Evolutionary conservation across 2,888 invertebrate species (phyloP), one percentile per base, ranked within the genome.

Genomic region (Masnerella sp.): DNA sequence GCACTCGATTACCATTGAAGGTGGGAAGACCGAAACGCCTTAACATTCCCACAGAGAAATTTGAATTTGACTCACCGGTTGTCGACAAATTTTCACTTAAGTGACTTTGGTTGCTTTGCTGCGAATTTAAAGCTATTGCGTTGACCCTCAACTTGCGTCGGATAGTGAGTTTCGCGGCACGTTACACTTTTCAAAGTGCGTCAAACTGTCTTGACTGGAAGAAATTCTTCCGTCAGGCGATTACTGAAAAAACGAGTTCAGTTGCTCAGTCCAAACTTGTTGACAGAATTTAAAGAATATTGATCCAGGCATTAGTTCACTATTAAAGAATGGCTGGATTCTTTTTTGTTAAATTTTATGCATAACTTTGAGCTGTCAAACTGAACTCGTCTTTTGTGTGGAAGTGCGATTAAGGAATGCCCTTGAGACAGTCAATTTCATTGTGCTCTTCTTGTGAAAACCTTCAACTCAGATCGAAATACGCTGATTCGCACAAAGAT

Each of bases 1-100:
- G 34, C 36, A 20, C 8, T 51, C 51, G 22, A 36, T 34, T n/a
- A 1, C 51, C 51, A 20, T 34, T 8, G 8, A 51, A 51, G 18
- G 5, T 14, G 8, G 51, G 51, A 1, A 22, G 34, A 17, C 36
- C 51, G 1, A 52, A 5, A 9, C 25, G n/a, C 15, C n/a, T 22
- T 4, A 52, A 15, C 15, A 22, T 9, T 2, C 38, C 18, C 15
- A 38, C 52, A 38, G 52, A 38, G 15, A 20, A 51, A 8, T 34
- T 15, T 12, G 34, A 22, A 22, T 12, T 2, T 4, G 36, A 51
- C 34, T 52, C 52, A 40, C 52, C 15, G 2, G 5, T 25, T 8
- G 4, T n/a, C 1, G 5, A 8, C 5, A 8, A 9, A 17, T 40
- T 25, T 8, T 15, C 14, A 25, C 38, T 51, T 5, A 7, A 3